Conservation (phyloP, 2,888 invertebrate species). For the Brachypalpus laphriformis region DNA sequence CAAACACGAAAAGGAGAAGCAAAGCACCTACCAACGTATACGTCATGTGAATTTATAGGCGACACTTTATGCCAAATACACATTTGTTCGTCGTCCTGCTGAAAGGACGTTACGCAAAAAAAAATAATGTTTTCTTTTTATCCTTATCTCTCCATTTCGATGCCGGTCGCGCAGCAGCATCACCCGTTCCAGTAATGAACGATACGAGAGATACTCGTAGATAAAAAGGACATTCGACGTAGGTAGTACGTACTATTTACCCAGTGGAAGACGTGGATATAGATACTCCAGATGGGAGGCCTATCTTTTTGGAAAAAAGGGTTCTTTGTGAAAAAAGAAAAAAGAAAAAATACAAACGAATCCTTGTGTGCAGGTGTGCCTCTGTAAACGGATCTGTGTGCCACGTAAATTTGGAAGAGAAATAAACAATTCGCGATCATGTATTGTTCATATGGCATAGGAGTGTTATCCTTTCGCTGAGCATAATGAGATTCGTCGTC, state of each 20-base stretch:
- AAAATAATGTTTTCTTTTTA: slow-evolving; percentile 15
- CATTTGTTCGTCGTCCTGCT: slow-evolving; percentile 48
- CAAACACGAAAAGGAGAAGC: slow-evolving; percentile 23
- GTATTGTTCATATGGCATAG: neutral
- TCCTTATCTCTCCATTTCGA: slow-evolving; percentile 45
- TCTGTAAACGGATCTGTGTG: slow-evolving; percentile 17
- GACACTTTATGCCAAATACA: slow-evolving; percentile 68
- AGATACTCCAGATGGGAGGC: slow-evolving; percentile 3
- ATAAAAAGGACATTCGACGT: slow-evolving; percentile 25
- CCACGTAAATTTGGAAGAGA: slow-evolving; percentile 2
- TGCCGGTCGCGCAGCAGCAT: slow-evolving; percentile 19
- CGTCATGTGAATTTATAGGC: slow-evolving; percentile 69
- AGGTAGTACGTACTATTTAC: slow-evolving; percentile 23
- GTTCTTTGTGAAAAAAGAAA: neutral
- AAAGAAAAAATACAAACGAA: slow-evolving; percentile 6
- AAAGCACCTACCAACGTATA: slow-evolving; percentile 10
- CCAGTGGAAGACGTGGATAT: slow-evolving; percentile 9
- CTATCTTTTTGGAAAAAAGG: slow-evolving; percentile 4
- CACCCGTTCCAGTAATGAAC: slow-evolving; percentile 23
- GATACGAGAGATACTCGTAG: slow-evolving; percentile 28
- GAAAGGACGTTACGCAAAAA: slow-evolving; percentile 35
- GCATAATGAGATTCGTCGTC: slow-evolving; percentile 16
- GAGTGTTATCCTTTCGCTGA: slow-evolving; percentile 30
- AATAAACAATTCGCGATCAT: slow-evolving; percentile 31
- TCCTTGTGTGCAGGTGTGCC: slow-evolving; percentile 12